Conservation (phyloP, 2,888 invertebrate genomes). For the Serripes groenlandicus region DNA sequence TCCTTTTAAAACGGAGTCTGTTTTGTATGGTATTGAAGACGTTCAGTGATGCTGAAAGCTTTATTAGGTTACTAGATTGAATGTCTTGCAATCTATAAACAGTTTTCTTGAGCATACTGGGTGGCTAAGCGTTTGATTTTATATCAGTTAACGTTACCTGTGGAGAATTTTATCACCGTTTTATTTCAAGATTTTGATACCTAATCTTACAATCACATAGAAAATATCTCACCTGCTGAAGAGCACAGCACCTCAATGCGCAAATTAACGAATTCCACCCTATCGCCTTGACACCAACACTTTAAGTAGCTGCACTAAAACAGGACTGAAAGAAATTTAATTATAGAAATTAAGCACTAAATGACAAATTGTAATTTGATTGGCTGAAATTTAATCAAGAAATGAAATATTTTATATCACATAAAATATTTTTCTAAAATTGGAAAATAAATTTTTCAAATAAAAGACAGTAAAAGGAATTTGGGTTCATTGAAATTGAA, state of each 20-base stretch:
- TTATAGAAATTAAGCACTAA: conserved; percentile 18
- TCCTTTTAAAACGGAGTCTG: too few relatives aligned
- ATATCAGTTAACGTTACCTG: conserved; percentile 23
- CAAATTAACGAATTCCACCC: conserved; percentile 26
- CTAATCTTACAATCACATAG: conserved; percentile 1
- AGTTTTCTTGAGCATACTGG: conserved; percentile 17
- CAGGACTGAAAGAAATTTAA: conserved; percentile 8
- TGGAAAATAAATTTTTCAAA: neutral
- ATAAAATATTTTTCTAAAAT: neutral
- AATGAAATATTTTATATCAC: neutral
- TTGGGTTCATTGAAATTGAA: too few relatives aligned
- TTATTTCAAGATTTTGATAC: conserved; percentile 25
- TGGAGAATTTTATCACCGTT: conserved; percentile 31
- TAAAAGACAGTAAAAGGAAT: neutral
- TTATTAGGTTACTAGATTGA: neutral
- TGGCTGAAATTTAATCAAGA: conserved; percentile 9
- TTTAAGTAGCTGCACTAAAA: conserved; percentile 5
- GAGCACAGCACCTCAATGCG: neutral
- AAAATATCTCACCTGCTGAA: conserved; percentile 29
- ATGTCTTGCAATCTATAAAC: neutral
- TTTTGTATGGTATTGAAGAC: neutral
- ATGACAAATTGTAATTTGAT: conserved; percentile 12
- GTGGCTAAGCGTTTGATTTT: conserved; percentile 33
- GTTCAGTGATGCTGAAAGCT: neutral
- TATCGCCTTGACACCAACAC: neutral